Evolutionary conservation across 2,797 vertebrate species (phyloP).

Genomic region (Sebastes matsubarae): DNA sequence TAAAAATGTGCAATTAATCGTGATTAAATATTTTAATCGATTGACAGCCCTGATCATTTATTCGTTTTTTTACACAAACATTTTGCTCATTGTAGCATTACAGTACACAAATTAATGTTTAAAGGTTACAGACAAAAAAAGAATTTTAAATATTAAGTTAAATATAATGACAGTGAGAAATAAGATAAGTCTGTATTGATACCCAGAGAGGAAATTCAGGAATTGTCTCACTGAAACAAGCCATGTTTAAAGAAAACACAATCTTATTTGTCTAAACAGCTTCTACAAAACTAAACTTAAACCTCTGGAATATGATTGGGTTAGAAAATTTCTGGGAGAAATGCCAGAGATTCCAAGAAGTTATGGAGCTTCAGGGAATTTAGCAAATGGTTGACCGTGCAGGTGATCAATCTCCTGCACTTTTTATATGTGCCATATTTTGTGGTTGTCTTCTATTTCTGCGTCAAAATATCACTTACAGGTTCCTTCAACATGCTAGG

Average conservation of each 20-base stretch:
- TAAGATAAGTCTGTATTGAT: neutral
- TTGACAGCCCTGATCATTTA: fast-evolving
- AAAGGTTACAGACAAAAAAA: neutral
- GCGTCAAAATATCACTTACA: neutral
- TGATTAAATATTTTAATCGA: too few species aligned
- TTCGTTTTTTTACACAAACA: neutral
- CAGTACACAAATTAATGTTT: neutral
- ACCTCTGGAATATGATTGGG: neutral
- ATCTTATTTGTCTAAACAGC: neutral
- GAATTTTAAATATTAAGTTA: neutral
- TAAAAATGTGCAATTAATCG: too few species aligned
- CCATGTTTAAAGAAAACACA: neutral
- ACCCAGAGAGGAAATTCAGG: neutral
- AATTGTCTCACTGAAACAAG: neutral
- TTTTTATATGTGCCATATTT: neutral
- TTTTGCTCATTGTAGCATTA: neutral
- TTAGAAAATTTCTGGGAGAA: neutral
- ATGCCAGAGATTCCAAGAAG: neutral
- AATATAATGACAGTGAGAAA: neutral
- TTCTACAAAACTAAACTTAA: neutral
- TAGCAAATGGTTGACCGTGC: neutral
- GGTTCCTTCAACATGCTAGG: neutral
- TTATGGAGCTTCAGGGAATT: constrained; percentile 2
- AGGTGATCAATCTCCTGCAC: neutral
- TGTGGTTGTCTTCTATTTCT: neutral